phyloP scores from a whole-genome alignment of 2,113 vertebrate genomes.

The Platichthys stellatus region DNA sequence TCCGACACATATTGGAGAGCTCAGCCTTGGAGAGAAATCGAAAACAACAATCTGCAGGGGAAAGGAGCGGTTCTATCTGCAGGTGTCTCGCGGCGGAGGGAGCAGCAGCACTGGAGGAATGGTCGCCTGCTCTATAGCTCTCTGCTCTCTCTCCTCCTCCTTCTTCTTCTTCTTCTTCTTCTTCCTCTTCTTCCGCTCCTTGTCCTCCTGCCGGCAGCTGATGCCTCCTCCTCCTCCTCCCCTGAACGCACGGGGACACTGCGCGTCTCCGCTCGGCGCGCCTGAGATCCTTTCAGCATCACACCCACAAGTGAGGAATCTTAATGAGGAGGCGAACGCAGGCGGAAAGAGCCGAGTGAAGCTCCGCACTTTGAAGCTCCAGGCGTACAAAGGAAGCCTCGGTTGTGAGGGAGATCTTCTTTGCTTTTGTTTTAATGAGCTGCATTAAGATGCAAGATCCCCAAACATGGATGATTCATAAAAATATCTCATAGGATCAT shows the following conservation, averaged over 20 bases:
- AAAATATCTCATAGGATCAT: too few species aligned
- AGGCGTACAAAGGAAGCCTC: too few species aligned
- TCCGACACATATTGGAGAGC: constrained; percentile 84
- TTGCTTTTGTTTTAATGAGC: too few species aligned
- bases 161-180: constrained; percentile 45
- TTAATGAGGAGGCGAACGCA: constrained; percentile 67
- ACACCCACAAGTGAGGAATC: constrained; percentile 82
- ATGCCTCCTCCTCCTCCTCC: constrained; percentile 79
- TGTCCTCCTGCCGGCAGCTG: constrained; percentile 74
- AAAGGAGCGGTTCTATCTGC: constrained; percentile 42
- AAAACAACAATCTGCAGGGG: constrained; percentile 14
- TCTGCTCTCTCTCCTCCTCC: constrained; percentile 33
- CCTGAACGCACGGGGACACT: constrained; percentile 78
- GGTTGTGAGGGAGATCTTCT: too few species aligned
- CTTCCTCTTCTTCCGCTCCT: not conserved
- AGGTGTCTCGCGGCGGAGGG: constrained; percentile 64
- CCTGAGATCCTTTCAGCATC: constrained; percentile 81
- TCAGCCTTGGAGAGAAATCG: not conserved
- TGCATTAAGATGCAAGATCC: too few species aligned
- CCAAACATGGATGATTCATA: too few species aligned
- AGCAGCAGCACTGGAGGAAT: constrained; percentile 74
- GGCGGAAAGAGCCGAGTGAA: constrained; percentile 56
- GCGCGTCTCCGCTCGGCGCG: constrained; percentile 68
- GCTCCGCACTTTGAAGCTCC: not conserved
- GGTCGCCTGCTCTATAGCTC: constrained; percentile 72